These are phyloP conservation scores for Smithornis capensis DNA, from an alignment of 2,113 vertebrate species.

Conservation along the genomic window DNA sequence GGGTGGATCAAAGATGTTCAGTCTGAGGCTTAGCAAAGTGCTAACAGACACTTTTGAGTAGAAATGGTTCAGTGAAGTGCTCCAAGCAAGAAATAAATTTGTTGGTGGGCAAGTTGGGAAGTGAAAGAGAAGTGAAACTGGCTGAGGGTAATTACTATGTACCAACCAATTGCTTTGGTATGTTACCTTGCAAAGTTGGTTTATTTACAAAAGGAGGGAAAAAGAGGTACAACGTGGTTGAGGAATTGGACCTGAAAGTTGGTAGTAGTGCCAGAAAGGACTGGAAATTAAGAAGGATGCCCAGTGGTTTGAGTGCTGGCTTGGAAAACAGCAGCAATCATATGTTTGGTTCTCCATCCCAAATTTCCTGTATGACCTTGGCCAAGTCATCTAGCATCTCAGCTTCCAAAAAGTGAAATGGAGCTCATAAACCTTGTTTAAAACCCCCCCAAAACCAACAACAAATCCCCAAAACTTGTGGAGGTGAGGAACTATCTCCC, in stretches of 20 bases:
- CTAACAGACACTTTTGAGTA: constrained; percentile 42
- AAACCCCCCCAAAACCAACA: background rate
- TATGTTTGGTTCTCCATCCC: constrained; percentile 28
- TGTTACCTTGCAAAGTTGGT: background rate
- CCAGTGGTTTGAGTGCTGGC: background rate
- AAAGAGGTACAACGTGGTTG: background rate
- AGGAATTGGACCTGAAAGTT: background rate
- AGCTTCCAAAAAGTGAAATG: background rate
- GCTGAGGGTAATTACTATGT: background rate
- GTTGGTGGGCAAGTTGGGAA: background rate
- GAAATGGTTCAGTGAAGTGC: background rate
- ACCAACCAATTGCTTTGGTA: background rate
- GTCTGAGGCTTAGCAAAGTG: constrained; percentile 30
- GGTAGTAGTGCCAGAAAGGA: background rate
- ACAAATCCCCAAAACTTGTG: background rate
- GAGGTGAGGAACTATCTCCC: background rate
- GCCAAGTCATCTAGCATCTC: constrained; percentile 1
- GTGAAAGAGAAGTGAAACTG: background rate
- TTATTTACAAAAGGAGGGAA: background rate
- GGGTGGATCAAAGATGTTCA: constrained; percentile 54
- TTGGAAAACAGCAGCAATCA: constrained; percentile 14
- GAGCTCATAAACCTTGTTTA: background rate
- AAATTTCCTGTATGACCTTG: constrained; percentile 6
- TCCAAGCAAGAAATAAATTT: constrained; percentile 20
- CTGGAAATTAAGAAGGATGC: constrained; percentile 44